Evolutionary conservation across 2,113 vertebrate species (phyloP).

Genomic region (Urocynchramus pylzowi): DNA sequence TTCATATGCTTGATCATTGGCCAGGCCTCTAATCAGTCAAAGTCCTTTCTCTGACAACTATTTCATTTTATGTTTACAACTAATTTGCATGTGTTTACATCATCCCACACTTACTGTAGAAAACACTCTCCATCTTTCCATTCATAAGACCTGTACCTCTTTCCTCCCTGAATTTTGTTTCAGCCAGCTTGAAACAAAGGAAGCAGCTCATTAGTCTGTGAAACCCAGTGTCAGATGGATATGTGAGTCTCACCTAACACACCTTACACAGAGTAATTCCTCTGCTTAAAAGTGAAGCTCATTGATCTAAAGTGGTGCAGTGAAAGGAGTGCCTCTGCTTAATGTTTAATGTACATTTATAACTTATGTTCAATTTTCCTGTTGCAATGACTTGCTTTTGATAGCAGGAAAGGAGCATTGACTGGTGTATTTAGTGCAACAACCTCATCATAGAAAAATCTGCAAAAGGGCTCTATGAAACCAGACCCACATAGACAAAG

Average conservation of each 20-base stretch:
- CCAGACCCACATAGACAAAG: background rate
- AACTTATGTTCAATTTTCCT: constrained; percentile 5
- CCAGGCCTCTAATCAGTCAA: background rate
- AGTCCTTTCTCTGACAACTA: background rate
- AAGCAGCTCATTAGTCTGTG: background rate
- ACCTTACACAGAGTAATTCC: background rate
- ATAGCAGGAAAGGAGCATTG: background rate
- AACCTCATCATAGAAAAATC: background rate
- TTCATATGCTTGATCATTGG: background rate
- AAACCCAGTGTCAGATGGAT: background rate
- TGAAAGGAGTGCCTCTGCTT: background rate
- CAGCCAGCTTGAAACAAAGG: background rate
- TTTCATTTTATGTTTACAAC: background rate
- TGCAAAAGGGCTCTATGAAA: background rate
- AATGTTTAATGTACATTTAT: background rate
- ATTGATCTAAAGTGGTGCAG: background rate
- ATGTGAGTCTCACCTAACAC: background rate
- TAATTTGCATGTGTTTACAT: background rate
- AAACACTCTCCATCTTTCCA: background rate
- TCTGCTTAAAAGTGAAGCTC: background rate
- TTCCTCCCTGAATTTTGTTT: background rate
- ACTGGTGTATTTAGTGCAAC: background rate
- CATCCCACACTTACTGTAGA: background rate
- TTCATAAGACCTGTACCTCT: background rate
- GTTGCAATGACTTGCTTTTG: background rate